Evolutionary conservation across 2,113 vertebrate species (phyloP), one percentile per base, ranked within the genome.

Genomic region (Rostratula benghalensis): DNA sequence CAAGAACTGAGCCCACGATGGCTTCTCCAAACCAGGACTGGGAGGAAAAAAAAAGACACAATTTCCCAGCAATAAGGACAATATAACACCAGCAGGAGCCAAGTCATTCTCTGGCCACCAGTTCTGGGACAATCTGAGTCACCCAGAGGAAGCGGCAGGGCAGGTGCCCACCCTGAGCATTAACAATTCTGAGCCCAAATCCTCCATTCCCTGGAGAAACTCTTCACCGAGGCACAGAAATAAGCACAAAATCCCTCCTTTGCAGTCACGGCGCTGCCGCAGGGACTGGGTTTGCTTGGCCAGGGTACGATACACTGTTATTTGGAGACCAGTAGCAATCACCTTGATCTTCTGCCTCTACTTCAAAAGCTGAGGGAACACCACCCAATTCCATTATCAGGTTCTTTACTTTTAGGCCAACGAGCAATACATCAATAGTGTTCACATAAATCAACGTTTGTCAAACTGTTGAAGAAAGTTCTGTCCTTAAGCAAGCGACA

Each of bases 241-340:
- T 2, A 11, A 70, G 41, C 46, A 22, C 1, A 4, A n/a, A 27
- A n/a, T 3, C 8, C 24, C 71, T 7, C 45, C 4, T 10, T 27
- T 51, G 71, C 45, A 60, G 54, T 19, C 71, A 23, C 2, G 3
- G 64, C 16, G 53, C n/a, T 12, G 2, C 50, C 22, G 22, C 45
- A 65, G 43, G 33, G 77, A 60, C 2, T 17, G 11, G 4, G 15
- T 24, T 7, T 57, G 31, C n/a, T n/a, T 10, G 35, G 46, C n/a
- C 45, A 8, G 0, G 3, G 13, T 23, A 46, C 0, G 15, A 37
- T 3, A 31, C 3, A 3, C 45, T 27, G 3, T 18, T 16, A 30
- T 22, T 3, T 41, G 37, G 51, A 46, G 46, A 73, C 11, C 17
- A 23, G 33, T 15, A 43, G 37, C 60, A 53, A 69, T 0, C 37